phyloP scores from a whole-genome alignment of 2,797 vertebrate genomes.

The Fistularia commersonii region DNA sequence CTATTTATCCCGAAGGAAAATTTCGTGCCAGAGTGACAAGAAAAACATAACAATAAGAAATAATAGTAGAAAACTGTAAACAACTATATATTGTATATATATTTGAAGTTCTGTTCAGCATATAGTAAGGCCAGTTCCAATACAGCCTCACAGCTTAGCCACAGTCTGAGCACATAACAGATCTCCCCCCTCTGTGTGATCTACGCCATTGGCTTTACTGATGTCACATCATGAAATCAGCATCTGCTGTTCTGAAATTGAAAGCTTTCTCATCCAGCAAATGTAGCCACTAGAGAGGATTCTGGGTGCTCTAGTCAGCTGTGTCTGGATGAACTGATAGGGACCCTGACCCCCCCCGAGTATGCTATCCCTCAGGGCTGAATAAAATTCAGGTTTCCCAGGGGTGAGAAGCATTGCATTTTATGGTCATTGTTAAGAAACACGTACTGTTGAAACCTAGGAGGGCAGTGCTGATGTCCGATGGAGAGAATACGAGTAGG shows the following conservation, averaged over 20 bases:
- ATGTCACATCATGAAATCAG: conserved; percentile 31
- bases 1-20: no score
- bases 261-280: conserved; percentile 20
- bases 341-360: conserved; percentile 11
- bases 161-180: conserved; percentile 5
- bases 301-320: conserved; percentile 26
- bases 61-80: no score
- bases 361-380: conserved; percentile 21
- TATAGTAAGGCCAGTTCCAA: not conserved
- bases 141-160: not conserved
- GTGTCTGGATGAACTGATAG: conserved; percentile 28
- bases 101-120: no score
- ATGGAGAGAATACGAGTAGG: not conserved
- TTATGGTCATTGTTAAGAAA: conserved; percentile 36
- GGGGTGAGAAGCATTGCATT: conserved; percentile 34
- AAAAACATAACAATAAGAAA: no score
- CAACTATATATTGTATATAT: no score
- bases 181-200: not conserved
- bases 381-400: conserved; percentile 58
- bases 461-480: not conserved
- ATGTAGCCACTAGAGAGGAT: conserved; percentile 29
- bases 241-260: conserved; percentile 28
- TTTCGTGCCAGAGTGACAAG: no score
- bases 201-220: conserved; percentile 4
- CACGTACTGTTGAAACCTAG: conserved; percentile 22